Evolutionary conservation across 2,888 invertebrate species (phyloP).

Genomic region (Drosophila mimica): DNA sequence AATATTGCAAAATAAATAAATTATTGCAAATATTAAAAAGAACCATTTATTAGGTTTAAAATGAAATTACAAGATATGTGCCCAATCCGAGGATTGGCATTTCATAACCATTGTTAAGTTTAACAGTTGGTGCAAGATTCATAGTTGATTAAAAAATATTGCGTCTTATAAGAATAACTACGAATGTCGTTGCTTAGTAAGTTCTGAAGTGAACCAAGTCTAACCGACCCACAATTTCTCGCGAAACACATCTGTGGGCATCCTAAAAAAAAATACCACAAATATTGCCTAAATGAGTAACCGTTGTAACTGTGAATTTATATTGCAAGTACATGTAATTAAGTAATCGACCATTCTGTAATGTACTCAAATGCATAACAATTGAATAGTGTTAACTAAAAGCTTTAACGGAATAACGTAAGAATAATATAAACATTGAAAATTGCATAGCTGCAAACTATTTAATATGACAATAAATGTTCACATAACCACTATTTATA

Average conservation of each 20-base stretch:
- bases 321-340: not conserved
- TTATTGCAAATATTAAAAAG: not conserved
- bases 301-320: not conserved
- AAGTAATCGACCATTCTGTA: not conserved
- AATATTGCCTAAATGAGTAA: not conserved
- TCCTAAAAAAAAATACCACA: not conserved
- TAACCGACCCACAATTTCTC: not conserved
- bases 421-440: too few species aligned
- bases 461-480: too few species aligned
- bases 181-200: not conserved
- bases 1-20: too few species aligned
- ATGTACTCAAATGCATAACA: too few species aligned
- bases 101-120: conserved; percentile 87
- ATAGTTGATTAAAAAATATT: conserved; percentile 28
- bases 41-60: not conserved
- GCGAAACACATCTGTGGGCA: not conserved
- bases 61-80: conserved; percentile 86
- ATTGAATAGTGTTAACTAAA: too few species aligned
- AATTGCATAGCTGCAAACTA: too few species aligned
- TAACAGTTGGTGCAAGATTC: conserved; percentile 83
- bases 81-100: conserved; percentile 89
- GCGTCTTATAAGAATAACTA: not conserved
- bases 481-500: too few species aligned
- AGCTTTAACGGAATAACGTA: too few species aligned
- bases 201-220: not conserved